Base-by-base conservation (phyloP, 1,140 invertebrate genomes). In the Drosophila ogumai region DNA sequence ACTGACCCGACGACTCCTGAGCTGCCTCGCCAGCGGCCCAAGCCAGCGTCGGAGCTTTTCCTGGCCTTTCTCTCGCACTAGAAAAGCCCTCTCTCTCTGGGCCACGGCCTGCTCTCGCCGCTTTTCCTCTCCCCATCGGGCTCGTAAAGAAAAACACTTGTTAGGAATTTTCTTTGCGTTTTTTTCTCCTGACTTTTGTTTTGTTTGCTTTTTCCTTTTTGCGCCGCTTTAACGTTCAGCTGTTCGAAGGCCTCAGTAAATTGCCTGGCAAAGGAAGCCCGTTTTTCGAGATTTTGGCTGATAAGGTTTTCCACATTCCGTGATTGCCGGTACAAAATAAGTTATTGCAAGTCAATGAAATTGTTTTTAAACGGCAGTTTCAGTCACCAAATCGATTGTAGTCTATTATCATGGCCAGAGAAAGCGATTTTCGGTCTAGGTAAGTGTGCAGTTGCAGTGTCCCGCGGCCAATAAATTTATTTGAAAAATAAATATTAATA, bases 131-230 rank as follows among this genome's bases (percentile, higher is more conserved):
- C 32, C 47, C 19, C 34, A 47, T 38, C 13, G 8, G 31, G 31
- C 22, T 25, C 44, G 75, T 44, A 88, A 82, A 84, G 75, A 77
- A 78, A 88, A 87, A 87, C 84, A 87, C 84, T 87, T 87, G 84
- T 87, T 87, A 88, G 72, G 81, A 78, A 84, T 80, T 87, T 87
- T 71, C 65, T 76, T 78, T 86, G 49, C 61, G 17, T n/a, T 57
- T 66, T 52, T 52, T 44, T 60, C 22, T 31, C 55, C 6, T 40
- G 3, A 34, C 15, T 63, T 41, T 38, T 25, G 13, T 17, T 41
- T 40, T 19, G 34, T 46, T 46, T 56, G 8, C 13, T 60, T 49
- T 85, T 69, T 58, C 75, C 71, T 78, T 66, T 59, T 68, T 41
- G 12, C n/a, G 69, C 63, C 64, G 68, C 65, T 72, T 75, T 38